phyloP scores from a whole-genome alignment of 1,140 invertebrate genomes.

The Hyles vespertilio region DNA sequence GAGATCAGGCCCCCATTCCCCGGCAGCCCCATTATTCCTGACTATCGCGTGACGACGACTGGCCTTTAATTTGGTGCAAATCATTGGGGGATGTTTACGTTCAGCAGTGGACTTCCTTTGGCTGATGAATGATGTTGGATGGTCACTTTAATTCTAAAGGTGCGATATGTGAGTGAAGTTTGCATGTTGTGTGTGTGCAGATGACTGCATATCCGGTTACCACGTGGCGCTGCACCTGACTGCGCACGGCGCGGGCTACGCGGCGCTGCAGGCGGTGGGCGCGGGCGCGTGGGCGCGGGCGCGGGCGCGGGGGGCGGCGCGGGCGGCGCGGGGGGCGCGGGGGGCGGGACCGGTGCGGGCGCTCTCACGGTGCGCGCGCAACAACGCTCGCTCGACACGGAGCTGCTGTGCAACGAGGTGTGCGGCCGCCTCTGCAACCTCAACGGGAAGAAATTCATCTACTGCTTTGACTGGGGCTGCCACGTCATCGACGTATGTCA shows the following conservation, averaged over 20 bases:
- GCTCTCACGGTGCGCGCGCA: constrained; percentile 53
- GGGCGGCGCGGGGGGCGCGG: constrained; percentile 40
- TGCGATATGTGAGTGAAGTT: too few species aligned
- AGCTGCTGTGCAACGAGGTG: constrained; percentile 71
- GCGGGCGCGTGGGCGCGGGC: constrained; percentile 51
- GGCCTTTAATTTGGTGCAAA: too few species aligned
- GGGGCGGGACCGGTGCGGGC: constrained; percentile 35
- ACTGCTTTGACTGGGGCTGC: constrained; percentile 75
- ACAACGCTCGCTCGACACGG: constrained; percentile 68
- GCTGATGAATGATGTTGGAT: too few species aligned
- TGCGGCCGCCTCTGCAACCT: constrained; percentile 64
- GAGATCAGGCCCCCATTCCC: too few species aligned
- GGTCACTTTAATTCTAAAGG: too few species aligned
- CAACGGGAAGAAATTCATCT: constrained; percentile 65
- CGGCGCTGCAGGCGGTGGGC: constrained; percentile 58
- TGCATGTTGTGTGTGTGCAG: constrained; percentile 25
- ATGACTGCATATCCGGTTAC: constrained; percentile 72
- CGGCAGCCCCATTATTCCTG: too few species aligned
- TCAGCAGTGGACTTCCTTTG: too few species aligned
- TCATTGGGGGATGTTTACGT: too few species aligned
- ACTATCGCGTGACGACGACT: too few species aligned
- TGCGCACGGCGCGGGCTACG: constrained; percentile 62
- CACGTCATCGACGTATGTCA: constrained; percentile 74
- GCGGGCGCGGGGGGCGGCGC: constrained; percentile 26
- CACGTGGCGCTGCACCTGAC: constrained; percentile 67